Evolutionary conservation across 2,113 vertebrate genomes (phyloP), one percentile per base, ranked within the genome.

Genomic region (Lycocorax pyrrhopterus): DNA sequence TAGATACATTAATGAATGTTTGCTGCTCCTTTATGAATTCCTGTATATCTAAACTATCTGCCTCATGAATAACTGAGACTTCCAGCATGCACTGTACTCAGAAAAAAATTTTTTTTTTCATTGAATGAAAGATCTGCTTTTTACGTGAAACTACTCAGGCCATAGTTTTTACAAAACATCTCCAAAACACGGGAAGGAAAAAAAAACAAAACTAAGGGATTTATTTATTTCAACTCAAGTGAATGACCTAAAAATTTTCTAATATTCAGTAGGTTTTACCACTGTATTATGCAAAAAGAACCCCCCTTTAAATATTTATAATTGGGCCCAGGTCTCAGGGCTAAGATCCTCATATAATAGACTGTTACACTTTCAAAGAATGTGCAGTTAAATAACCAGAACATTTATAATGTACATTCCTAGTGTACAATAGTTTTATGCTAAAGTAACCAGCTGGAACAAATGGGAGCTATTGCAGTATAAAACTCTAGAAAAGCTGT

Each of bases 361-460:
- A 90, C n/a, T 27, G 53, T 47, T 89, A 46, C 9, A 72, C 37
- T 90, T 90, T 41, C 84, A 90, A 86, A 58, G 73, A 90, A 84
- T 5, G 18, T 26, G 63, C 26, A 86, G 49, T 83, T 90, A 96
- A 96, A 85, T 49, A 96, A 71, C 37, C 73, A 78, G 88, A 94
- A 84, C 89, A 81, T 83, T 88, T 75, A 90, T 78, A 92, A 81
- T 4, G 22, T 56, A 52, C 52, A 64, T 69, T 91, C 67, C 79
- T 20, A 77, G 47, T 23, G 43, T 67, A 74, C 72, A 90, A 84
- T 56, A 93, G 71, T 44, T 93, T 87, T 67, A 90, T 68, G 56
- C 55, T 89, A 75, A 75, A 62, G 91, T 82, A 95, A 87, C 80
- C 86, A 95, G 62, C 74, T 93, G 94, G 73, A 96, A 94, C 67